A percentile compares a stretch with the other conserved stretches of the same genome.
phyloP scores from a whole-genome alignment of 1,140 invertebrate species.

The Drosophila subobscura region DNA sequence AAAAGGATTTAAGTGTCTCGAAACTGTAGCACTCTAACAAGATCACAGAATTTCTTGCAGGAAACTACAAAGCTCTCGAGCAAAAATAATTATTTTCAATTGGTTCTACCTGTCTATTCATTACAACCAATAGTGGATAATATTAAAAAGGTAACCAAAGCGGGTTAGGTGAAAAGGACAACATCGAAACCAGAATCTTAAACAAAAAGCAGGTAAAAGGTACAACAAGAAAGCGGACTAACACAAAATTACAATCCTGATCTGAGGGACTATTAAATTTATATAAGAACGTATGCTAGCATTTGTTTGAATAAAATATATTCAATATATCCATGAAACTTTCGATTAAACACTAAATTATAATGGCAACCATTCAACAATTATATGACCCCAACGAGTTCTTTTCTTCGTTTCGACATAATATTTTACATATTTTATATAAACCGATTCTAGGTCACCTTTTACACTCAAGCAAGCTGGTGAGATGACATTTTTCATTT shows the following conservation, averaged over 20 bases:
- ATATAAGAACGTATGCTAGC: too few species aligned
- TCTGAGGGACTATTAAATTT: background rate
- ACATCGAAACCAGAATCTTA: slow-evolving; percentile 12
- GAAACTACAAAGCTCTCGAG: background rate
- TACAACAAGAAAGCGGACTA: slow-evolving; percentile 35
- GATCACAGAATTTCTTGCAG: slow-evolving; percentile 4
- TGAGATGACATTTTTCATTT: slow-evolving; percentile 13
- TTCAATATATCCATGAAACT: too few species aligned
- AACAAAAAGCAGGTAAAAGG: background rate
- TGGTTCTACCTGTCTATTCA: background rate
- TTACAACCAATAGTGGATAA: slow-evolving; percentile 7
- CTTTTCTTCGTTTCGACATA: too few species aligned
- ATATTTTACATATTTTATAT: too few species aligned
- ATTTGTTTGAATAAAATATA: too few species aligned
- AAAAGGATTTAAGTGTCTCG: slow-evolving; percentile 26
- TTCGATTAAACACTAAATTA: too few species aligned
- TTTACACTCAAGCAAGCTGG: background rate
- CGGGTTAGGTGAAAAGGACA: slow-evolving; percentile 28
- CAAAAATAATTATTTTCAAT: background rate
- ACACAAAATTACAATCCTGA: background rate
- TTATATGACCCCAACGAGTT: too few species aligned
- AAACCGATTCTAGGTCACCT: background rate
- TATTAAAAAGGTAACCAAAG: slow-evolving; percentile 35
- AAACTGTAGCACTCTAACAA: slow-evolving; percentile 43
- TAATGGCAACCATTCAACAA: too few species aligned